Percentiles rank a stretch among this genome's conserved stretches.
These are phyloP conservation scores for Stenchaetothrips biformis DNA, from an alignment of 2,888 invertebrate species.

Conservation along the genomic window DNA sequence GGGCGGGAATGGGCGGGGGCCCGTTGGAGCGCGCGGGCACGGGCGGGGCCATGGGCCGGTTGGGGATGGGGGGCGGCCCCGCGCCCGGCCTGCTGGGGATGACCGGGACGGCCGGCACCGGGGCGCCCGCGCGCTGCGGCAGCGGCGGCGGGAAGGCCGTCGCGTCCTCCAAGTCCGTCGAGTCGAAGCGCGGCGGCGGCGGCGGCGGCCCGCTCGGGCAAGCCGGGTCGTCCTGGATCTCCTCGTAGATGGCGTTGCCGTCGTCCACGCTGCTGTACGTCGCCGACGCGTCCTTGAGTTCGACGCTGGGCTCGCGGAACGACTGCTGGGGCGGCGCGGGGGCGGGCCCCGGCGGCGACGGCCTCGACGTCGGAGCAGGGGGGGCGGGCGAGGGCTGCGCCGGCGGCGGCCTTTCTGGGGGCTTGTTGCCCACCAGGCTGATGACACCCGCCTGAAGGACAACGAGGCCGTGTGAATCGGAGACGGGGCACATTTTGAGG, in stretches of 20 bases:
- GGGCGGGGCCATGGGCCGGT: neutral
- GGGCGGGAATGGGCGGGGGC: conserved; percentile 4
- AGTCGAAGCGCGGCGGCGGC: conserved; percentile 40
- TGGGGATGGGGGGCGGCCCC: neutral
- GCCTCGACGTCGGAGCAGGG: conserved; percentile 37
- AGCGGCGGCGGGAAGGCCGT: conserved; percentile 62
- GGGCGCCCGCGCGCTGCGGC: conserved; percentile 43
- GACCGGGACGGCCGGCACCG: neutral
- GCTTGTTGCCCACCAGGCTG: conserved; percentile 42
- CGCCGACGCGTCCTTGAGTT: conserved; percentile 28
- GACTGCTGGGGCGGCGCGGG: neutral
- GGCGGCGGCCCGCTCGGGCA: conserved; percentile 40
- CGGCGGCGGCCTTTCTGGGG: conserved; percentile 41
- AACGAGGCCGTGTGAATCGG: neutral
- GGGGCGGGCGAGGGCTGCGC: conserved; percentile 36
- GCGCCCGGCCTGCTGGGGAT: neutral
- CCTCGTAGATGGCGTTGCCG: conserved; percentile 52
- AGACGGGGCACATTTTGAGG: neutral
- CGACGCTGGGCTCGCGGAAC: conserved; percentile 18
- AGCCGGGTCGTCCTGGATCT: conserved; percentile 50
- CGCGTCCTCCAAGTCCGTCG: conserved; percentile 37
- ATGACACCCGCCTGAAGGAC: conserved; percentile 51
- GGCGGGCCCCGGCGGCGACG: conserved; percentile 40
- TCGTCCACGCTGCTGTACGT: conserved; percentile 26
- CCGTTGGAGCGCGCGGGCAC: neutral